Conservation (phyloP, 2,797 vertebrate genomes). For the Acanthis flammea region DNA sequence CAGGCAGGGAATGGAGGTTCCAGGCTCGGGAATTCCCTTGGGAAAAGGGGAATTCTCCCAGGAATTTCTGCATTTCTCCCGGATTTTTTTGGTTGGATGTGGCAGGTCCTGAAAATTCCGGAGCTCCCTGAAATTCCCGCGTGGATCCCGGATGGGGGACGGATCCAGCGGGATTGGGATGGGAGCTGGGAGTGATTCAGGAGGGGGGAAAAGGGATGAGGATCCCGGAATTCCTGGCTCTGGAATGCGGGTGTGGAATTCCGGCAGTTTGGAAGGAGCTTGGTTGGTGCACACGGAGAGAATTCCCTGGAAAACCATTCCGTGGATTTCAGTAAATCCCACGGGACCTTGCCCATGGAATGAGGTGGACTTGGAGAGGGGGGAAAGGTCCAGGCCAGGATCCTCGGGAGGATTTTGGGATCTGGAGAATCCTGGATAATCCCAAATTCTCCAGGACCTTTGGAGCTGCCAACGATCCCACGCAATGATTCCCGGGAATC, state of each 20-base stretch:
- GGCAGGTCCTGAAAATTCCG: neutral
- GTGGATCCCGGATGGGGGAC: fast-evolving
- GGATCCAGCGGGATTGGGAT: neutral
- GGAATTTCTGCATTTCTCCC: neutral
- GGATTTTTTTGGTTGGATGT: neutral
- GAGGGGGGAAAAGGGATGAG: neutral
- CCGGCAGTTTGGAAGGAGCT: neutral
- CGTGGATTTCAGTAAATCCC: neutral
- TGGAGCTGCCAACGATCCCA: neutral
- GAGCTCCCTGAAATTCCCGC: neutral
- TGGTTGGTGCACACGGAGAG: fast-evolving
- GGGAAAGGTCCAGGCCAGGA: no score
- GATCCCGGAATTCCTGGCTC: neutral
- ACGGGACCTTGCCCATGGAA: neutral
- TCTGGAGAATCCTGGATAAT: neutral
- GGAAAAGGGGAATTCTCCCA: neutral
- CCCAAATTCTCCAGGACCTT: neutral
- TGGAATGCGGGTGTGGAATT: neutral
- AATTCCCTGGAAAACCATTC: neutral
- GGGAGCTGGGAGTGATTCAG: neutral
- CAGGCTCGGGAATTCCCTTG: neutral
- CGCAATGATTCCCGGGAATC: neutral
- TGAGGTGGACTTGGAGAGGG: neutral
- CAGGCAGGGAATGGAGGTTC: neutral
- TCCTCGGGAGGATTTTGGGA: neutral